phyloP scores from a whole-genome alignment of 2,888 invertebrate genomes.

The Stenurella melanura region DNA sequence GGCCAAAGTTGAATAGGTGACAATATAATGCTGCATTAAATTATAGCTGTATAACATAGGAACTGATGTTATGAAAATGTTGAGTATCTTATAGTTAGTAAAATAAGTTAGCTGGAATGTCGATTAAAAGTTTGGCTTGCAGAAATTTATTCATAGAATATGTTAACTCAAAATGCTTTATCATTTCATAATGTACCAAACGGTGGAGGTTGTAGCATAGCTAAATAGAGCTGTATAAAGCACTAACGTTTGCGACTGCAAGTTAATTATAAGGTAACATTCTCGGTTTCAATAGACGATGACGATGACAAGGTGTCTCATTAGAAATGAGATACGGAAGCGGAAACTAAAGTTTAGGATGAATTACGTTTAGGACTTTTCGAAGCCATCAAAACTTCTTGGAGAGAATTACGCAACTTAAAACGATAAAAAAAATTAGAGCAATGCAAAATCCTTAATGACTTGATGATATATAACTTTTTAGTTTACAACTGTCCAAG shows the following conservation, averaged over 20 bases:
- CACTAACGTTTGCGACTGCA: background rate
- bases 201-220: background rate
- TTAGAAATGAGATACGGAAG: slow-evolving; percentile 10
- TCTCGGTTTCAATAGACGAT: slow-evolving; percentile 2
- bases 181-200: background rate
- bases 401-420: too few species aligned
- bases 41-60: slow-evolving; percentile 14
- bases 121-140: slow-evolving; percentile 27
- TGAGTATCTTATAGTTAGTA: slow-evolving; percentile 9
- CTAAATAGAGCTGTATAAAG: background rate
- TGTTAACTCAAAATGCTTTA: slow-evolving; percentile 11
- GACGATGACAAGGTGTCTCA: background rate
- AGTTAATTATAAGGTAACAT: slow-evolving; percentile 20
- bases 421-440: too few species aligned
- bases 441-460: too few species aligned
- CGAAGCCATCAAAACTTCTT: too few species aligned
- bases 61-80: slow-evolving; percentile 28
- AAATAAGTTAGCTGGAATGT: slow-evolving; percentile 20
- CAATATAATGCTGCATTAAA: slow-evolving; percentile 28
- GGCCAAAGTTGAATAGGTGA: slow-evolving; percentile 23
- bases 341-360: slow-evolving; percentile 1
- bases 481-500: too few species aligned
- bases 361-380: too few species aligned
- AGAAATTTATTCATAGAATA: slow-evolving; percentile 17
- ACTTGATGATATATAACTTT: too few species aligned